A percentile compares a stretch with the other conserved stretches of the same genome.
phyloP scores from a whole-genome alignment of 1,140 invertebrate genomes.

The Papilio polyxenes region DNA sequence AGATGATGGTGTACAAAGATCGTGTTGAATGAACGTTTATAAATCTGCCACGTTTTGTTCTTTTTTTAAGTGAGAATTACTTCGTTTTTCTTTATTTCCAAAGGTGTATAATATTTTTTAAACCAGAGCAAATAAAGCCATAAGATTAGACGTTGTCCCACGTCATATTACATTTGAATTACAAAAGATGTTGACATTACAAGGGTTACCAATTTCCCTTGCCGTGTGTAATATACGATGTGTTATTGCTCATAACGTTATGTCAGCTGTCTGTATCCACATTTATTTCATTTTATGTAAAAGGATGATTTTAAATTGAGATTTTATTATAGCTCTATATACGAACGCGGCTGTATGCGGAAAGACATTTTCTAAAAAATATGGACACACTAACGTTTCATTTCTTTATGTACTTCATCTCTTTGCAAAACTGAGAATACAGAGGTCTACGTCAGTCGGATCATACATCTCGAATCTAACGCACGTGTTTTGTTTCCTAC shows the following conservation, averaged over 20 bases:
- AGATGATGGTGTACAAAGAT: not conserved
- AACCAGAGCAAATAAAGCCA: not conserved
- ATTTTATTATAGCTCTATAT: not conserved
- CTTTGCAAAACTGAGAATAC: not conserved
- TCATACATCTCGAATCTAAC: not conserved
- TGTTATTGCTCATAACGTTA: conserved; percentile 22
- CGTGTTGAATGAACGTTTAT: not conserved
- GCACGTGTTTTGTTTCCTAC: not conserved
- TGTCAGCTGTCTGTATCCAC: conserved; percentile 2
- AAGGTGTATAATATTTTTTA: not conserved
- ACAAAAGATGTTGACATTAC: conserved; percentile 31
- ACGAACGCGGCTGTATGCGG: too few relatives aligned
- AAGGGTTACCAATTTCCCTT: conserved; percentile 35
- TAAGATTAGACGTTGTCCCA: conserved; percentile 29
- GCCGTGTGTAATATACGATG: not conserved
- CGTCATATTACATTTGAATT: conserved; percentile 33
- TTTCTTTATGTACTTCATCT: not conserved
- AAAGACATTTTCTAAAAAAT: too few relatives aligned
- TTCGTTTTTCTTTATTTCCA: not conserved
- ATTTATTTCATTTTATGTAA: not conserved
- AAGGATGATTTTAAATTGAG: not conserved
- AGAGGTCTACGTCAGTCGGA: not conserved
- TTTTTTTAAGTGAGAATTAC: not conserved
- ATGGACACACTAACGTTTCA: not conserved
- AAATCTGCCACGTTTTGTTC: not conserved